A percentile compares a stretch with the other conserved stretches of the same genome.
Conservation (phyloP, 2,797 vertebrate species). For the Paguma larvata region DNA sequence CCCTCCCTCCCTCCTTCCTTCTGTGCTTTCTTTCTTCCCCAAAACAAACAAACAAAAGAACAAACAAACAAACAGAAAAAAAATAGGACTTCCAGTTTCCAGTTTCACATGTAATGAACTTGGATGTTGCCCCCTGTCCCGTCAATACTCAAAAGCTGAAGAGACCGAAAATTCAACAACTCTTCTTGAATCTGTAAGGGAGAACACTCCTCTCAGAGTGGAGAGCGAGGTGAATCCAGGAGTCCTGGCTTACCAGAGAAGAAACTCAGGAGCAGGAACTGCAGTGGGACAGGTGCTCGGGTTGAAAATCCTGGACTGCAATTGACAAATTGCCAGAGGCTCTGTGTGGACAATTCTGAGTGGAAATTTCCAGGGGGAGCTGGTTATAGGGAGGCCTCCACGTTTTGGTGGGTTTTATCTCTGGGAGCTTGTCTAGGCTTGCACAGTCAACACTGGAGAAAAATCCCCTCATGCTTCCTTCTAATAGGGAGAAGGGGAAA, state of each 20-base stretch:
- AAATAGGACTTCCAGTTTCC: neutral
- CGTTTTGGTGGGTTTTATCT: neutral
- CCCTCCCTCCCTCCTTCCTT: neutral
- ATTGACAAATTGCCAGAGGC: neutral
- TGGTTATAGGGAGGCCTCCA: neutral
- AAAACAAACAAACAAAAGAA: neutral
- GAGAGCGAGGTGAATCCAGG: neutral
- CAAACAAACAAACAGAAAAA: neutral
- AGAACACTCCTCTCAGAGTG: neutral
- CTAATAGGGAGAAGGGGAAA: too few relatives aligned
- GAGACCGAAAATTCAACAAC: neutral
- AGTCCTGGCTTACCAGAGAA: neutral
- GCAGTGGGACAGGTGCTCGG: neutral
- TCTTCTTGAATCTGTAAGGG: neutral
- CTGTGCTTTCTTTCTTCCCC: neutral
- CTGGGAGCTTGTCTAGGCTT: neutral
- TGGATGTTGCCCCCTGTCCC: neutral
- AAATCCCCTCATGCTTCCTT: neutral
- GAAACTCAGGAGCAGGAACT: neutral
- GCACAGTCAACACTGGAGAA: neutral
- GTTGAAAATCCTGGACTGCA: neutral
- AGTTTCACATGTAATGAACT: neutral
- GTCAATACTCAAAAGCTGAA: neutral
- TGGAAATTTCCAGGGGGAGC: neutral
- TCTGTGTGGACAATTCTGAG: neutral